phyloP scores from a whole-genome alignment of 2,113 vertebrate species.

The Oryzias celebensis region DNA sequence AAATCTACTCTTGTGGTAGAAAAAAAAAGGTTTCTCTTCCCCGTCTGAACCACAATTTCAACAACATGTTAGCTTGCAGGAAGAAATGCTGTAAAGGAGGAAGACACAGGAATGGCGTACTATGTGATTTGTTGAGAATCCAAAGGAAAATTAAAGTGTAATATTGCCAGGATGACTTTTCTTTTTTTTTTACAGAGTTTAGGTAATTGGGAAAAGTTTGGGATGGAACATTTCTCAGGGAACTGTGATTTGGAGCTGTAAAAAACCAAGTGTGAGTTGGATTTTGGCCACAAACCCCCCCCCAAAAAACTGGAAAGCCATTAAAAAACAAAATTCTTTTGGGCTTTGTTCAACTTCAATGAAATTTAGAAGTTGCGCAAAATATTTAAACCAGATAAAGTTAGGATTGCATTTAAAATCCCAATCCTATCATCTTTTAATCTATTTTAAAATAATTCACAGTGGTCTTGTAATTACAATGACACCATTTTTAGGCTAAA shows the following conservation, averaged over 20 bases:
- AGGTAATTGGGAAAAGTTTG: constrained; percentile 35
- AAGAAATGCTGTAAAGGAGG: constrained; percentile 2
- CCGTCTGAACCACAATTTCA: constrained; percentile 27
- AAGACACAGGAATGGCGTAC: constrained; percentile 1
- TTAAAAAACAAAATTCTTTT: too few relatives aligned
- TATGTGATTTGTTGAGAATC: constrained; percentile 28
- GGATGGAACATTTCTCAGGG: constrained; percentile 34
- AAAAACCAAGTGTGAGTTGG: too few relatives aligned
- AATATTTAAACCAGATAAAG: too few relatives aligned
- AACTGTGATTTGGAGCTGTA: constrained; percentile 6
- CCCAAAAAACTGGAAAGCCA: too few relatives aligned
- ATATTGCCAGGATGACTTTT: constrained; percentile 34
- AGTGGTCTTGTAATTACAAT: too few relatives aligned
- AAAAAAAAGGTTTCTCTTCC: constrained; percentile 39
- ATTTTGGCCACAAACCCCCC: too few relatives aligned
- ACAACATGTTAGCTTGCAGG: constrained; percentile 21
- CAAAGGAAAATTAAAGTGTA: constrained; percentile 45
- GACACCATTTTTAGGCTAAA: too few relatives aligned
- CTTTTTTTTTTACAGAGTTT: constrained; percentile 26
- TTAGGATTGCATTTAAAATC: too few relatives aligned
- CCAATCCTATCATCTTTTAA: too few relatives aligned
- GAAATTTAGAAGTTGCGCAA: too few relatives aligned
- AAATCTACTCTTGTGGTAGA: constrained; percentile 39
- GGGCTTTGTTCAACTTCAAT: too few relatives aligned
- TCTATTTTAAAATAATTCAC: too few relatives aligned